A percentile compares a stretch with the other conserved stretches of the same genome.
phyloP scores from a whole-genome alignment of 2,797 vertebrate species.

The Vireo griseus region DNA sequence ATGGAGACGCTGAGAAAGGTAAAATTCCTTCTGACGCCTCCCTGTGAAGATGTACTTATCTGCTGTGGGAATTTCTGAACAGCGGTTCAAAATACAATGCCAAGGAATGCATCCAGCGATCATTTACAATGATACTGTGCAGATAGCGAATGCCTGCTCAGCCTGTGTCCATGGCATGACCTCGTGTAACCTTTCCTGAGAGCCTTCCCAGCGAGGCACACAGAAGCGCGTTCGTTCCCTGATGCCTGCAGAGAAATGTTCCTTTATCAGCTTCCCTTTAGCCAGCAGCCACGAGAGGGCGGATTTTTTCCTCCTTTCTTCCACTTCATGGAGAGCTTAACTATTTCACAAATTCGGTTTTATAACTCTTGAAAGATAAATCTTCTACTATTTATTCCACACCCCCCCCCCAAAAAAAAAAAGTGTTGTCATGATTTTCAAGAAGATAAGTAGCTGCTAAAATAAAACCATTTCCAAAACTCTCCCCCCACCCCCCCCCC shows the following conservation, averaged over 20 bases:
- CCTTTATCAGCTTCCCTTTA: not conserved
- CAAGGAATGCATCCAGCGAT: not conserved
- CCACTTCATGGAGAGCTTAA: not conserved
- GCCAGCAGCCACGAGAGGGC: constrained; percentile 68
- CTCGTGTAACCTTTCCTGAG: not conserved
- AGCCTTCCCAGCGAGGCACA: not conserved
- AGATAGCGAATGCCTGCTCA: not conserved
- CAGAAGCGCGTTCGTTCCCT: not conserved
- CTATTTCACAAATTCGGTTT: not conserved
- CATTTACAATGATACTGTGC: not conserved
- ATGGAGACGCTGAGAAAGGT: not conserved
- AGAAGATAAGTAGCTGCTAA: not conserved
- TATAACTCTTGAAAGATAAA: not conserved
- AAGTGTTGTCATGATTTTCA: not conserved
- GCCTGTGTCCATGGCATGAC: not conserved
- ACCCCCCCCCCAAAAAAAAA: rapidly evolving
- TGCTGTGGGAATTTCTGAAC: not conserved
- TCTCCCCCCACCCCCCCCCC: rapidly evolving
- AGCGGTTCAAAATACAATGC: not conserved
- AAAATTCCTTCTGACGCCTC: not conserved
- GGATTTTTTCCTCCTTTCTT: constrained; percentile 68
- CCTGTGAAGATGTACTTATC: not conserved
- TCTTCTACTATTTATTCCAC: not conserved
- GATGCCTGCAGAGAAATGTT: not conserved
- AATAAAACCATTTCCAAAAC: not conserved